A percentile compares a stretch with the other conserved stretches of the same genome.
phyloP scores from a whole-genome alignment of 2,888 invertebrate genomes.

The Epicampocera succincta region DNA sequence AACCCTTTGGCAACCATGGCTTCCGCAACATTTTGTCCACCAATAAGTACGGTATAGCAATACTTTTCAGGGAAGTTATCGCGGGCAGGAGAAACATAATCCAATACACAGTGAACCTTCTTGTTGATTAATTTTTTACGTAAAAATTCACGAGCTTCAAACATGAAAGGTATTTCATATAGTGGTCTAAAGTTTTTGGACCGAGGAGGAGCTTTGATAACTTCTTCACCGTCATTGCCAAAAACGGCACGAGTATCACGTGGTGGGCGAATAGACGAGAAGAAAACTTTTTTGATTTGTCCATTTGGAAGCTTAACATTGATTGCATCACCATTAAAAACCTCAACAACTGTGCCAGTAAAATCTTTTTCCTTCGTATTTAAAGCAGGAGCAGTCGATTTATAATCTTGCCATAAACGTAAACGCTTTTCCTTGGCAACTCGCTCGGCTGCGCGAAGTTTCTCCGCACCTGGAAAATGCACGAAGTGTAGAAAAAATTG shows the following conservation, averaged over 20 bases:
- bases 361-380: constrained; percentile 91
- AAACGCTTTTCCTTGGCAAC: constrained; percentile 92
- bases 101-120: constrained; percentile 94
- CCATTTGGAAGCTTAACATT: constrained; percentile 91
- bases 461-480: constrained; percentile 86
- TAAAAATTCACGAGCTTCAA: constrained; percentile 97
- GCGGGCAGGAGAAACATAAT: constrained; percentile 97
- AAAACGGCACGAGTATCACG: constrained; percentile 86
- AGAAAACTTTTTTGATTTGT: constrained; percentile 93
- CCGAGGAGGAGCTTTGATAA: constrained; percentile 84
- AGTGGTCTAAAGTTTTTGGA: constrained; percentile 92
- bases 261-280: constrained; percentile 97
- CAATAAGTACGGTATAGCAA: constrained; percentile 95
- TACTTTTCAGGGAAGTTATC: constrained; percentile 97
- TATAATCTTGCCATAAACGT: constrained; percentile 96
- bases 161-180: constrained; percentile 99
- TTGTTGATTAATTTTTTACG: constrained; percentile 97
- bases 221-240: constrained; percentile 87
- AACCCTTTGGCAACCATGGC: constrained; percentile 95
- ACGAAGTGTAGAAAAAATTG: too few relatives aligned
- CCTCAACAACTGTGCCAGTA: constrained; percentile 91
- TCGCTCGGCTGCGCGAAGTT: constrained; percentile 91
- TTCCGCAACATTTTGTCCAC: constrained; percentile 95
- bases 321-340: constrained; percentile 96
- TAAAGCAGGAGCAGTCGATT: constrained; percentile 87